Evolutionary conservation across 2,888 invertebrate species (phyloP).

Genomic region (Dermolepida albohirtum): DNA sequence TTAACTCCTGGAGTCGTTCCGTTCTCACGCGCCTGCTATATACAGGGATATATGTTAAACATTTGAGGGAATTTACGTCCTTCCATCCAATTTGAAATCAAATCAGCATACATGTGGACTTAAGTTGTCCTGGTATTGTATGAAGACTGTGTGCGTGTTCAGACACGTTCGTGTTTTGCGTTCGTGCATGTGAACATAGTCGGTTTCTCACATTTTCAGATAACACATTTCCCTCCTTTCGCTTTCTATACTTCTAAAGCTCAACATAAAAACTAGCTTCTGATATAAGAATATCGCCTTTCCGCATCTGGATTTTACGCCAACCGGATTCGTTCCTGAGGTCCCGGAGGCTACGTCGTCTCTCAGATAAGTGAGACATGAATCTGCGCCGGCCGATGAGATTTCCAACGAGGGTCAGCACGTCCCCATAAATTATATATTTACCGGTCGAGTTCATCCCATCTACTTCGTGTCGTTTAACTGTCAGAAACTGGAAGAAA

Average conservation of each 20-base stretch:
- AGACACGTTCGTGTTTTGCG: conserved; percentile 8
- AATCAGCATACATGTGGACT: conserved; percentile 41
- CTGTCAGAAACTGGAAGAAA: conserved; percentile 31
- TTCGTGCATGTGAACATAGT: conserved; percentile 18
- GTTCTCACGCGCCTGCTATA: conserved; percentile 24
- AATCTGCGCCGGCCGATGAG: conserved; percentile 58
- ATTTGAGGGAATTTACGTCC: conserved; percentile 38
- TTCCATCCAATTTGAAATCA: conserved; percentile 42
- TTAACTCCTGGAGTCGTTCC: conserved; percentile 25
- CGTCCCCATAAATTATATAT: conserved; percentile 61
- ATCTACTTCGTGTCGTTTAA: conserved; percentile 55
- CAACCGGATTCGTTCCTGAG: conserved; percentile 52
- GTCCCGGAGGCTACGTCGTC: conserved; percentile 39
- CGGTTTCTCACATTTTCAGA: conserved; percentile 46
- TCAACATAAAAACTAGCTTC: conserved; percentile 29
- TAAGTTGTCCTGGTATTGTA: conserved; percentile 38
- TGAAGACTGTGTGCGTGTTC: conserved; percentile 8
- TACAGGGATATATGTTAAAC: conserved; percentile 34
- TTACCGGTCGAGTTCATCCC: conserved; percentile 61
- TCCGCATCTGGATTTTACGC: conserved; percentile 47
- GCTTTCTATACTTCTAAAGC: conserved; percentile 14
- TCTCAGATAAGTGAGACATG: conserved; percentile 59
- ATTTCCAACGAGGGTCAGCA: conserved; percentile 57
- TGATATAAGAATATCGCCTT: conserved; percentile 40
- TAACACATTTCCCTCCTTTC: conserved; percentile 42